Conservation (phyloP, 2,888 invertebrate genomes). For the Smittia sp. region DNA sequence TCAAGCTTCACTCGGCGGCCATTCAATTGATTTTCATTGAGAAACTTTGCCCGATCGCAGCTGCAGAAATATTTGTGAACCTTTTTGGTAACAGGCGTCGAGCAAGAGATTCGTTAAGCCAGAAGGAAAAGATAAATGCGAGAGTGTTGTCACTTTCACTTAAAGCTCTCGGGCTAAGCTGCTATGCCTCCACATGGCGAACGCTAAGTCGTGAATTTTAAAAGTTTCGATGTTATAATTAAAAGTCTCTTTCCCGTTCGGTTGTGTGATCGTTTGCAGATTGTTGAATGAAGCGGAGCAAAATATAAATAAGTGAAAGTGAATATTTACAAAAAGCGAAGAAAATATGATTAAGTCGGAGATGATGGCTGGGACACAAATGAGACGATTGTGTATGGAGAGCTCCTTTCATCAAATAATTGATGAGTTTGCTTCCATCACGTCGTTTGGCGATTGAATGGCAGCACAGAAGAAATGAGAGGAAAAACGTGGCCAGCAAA, state of each 20-base stretch:
- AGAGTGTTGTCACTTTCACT: conserved; percentile 33
- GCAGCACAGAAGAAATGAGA: background rate
- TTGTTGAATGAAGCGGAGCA: background rate
- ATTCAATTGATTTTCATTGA: no score
- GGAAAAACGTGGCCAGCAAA: background rate
- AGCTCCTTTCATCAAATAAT: conserved; percentile 7
- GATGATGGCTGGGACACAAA: conserved; percentile 18
- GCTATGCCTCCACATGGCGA: background rate
- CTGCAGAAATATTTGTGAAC: no score
- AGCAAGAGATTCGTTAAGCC: no score
- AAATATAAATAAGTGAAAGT: conserved; percentile 32
- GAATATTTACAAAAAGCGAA: conserved; percentile 30
- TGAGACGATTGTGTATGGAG: conserved; percentile 8
- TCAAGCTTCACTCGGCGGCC: no score
- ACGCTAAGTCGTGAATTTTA: conserved; percentile 31
- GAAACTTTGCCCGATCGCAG: no score
- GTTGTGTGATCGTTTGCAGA: background rate
- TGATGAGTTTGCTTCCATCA: conserved; percentile 18
- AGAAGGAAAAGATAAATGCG: background rate
- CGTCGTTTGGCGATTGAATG: background rate
- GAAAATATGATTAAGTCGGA: background rate
- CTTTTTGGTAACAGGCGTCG: no score
- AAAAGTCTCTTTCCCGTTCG: conserved; percentile 18
- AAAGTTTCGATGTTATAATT: conserved; percentile 35
- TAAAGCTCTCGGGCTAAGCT: no score